phyloP scores from a whole-genome alignment of 2,888 invertebrate genomes.

The Hedychridium roseum region DNA sequence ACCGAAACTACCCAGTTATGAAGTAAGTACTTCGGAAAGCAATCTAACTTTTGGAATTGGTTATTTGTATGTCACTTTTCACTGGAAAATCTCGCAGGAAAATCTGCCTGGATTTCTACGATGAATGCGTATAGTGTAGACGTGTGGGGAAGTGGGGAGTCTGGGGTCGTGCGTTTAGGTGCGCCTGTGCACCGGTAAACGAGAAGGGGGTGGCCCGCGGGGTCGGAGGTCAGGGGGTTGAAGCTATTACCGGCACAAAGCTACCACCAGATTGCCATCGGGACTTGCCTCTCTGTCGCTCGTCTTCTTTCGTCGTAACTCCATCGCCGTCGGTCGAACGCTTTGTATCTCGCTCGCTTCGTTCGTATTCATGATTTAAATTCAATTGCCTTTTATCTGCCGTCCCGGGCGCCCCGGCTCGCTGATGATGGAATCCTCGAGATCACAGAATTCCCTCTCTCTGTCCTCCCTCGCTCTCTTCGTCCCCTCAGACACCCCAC shows the following conservation, averaged over 20 bases:
- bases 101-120: background rate
- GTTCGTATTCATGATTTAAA: conserved; percentile 64
- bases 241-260: conserved; percentile 63
- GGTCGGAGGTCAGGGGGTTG: conserved; percentile 48
- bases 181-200: conserved; percentile 39
- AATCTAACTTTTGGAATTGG: background rate
- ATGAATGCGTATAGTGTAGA: too few relatives aligned
- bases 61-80: background rate
- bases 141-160: too few relatives aligned
- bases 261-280: conserved; percentile 63
- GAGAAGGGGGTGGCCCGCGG: conserved; percentile 42
- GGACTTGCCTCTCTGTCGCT: conserved; percentile 37
- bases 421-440: conserved; percentile 54
- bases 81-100: background rate
- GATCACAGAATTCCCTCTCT: conserved; percentile 46
- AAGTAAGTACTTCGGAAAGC: too few relatives aligned
- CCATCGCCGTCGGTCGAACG: conserved; percentile 8
- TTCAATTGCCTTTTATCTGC: conserved; percentile 63
- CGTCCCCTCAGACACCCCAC: too few relatives aligned
- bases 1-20: too few relatives aligned
- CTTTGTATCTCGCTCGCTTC: conserved; percentile 43
- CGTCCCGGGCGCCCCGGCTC: conserved; percentile 49
- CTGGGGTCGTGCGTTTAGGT: conserved; percentile 5
- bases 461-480: conserved; percentile 3
- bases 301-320: conserved; percentile 4